Conservation (phyloP, 2,113 vertebrate genomes). For the Pithys albifrons region DNA sequence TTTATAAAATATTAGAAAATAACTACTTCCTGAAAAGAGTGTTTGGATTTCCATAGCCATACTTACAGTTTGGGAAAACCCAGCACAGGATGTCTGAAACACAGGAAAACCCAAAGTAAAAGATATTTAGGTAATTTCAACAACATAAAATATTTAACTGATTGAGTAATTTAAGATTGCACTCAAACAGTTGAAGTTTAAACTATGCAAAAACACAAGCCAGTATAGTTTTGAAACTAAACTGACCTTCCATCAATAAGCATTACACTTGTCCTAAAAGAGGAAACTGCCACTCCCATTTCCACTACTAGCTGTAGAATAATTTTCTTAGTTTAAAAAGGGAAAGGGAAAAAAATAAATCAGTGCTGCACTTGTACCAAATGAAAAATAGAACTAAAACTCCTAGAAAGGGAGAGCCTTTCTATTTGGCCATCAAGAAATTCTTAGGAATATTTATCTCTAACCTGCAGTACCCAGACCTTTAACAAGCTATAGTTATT, state of each 20-base stretch:
- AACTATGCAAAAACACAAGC: neutral
- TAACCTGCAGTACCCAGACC: neutral
- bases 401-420: neutral
- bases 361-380: neutral
- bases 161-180: neutral
- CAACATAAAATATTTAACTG: neutral
- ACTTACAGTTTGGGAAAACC: neutral
- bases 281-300: neutral
- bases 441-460: neutral
- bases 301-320: neutral
- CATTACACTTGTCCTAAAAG: neutral
- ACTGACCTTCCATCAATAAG: neutral
- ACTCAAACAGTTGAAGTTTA: neutral
- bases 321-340: neutral
- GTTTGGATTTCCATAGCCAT: neutral
- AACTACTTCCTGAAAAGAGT: neutral
- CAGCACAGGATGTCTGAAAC: neutral
- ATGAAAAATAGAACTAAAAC: neutral
- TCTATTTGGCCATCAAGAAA: neutral
- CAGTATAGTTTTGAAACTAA: neutral
- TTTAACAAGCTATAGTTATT: neutral
- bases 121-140: neutral
- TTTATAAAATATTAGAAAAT: neutral
- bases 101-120: neutral
- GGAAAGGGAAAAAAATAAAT: neutral